Evolutionary conservation across 1,140 invertebrate species (phyloP).

Genomic region (Lepidotrigona ventralis): DNA sequence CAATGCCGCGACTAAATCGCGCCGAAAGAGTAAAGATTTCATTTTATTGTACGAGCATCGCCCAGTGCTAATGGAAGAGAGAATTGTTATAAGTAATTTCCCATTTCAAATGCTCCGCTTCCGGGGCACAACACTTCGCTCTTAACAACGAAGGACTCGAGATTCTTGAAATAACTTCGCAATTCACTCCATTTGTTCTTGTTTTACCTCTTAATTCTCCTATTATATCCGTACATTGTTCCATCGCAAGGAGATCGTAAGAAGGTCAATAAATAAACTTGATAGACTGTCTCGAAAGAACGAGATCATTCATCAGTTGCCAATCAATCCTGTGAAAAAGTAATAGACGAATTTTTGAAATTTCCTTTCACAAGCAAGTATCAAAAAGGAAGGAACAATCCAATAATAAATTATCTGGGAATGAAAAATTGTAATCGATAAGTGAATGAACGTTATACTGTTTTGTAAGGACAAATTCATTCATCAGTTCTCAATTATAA

Average conservation of each 20-base stretch:
- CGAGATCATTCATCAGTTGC: too few relatives aligned
- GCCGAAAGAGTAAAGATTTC: background rate
- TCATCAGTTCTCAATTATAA: too few relatives aligned
- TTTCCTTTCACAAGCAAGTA: background rate
- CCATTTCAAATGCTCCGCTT: background rate
- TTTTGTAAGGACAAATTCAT: too few relatives aligned
- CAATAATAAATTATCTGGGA: too few relatives aligned
- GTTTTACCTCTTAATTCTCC: background rate
- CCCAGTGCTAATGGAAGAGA: background rate
- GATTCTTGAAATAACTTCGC: background rate
- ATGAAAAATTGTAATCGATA: too few relatives aligned
- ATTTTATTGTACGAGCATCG: background rate
- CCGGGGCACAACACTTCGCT: background rate
- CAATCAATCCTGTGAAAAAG: background rate
- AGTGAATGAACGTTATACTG: too few relatives aligned
- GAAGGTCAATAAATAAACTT: too few relatives aligned
- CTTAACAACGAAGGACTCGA: background rate
- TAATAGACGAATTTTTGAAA: background rate
- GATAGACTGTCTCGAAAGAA: too few relatives aligned
- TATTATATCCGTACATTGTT: background rate
- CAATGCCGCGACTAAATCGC: background rate
- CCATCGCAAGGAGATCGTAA: background rate
- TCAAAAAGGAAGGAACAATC: too few relatives aligned
- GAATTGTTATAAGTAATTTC: background rate
- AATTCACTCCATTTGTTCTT: background rate